A percentile compares a stretch with the other conserved stretches of the same genome.
phyloP scores from a whole-genome alignment of 1,140 invertebrate genomes.

The Cotesia vestalis region DNA sequence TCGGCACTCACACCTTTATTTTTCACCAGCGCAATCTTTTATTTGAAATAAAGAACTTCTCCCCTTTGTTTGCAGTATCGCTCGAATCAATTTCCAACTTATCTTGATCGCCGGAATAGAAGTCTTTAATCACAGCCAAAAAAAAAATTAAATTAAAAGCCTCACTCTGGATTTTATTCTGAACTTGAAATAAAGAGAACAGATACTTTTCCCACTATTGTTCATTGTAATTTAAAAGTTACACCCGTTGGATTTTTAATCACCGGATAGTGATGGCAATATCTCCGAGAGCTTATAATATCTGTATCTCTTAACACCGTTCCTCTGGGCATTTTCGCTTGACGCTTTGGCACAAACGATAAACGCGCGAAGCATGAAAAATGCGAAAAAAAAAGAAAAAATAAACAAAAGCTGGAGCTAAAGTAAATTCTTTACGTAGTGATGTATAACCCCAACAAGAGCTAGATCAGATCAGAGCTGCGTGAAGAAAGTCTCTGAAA shows the following conservation, averaged over 20 bases:
- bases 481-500: slow-evolving; percentile 43
- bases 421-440: slow-evolving; percentile 13
- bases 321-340: slow-evolving; percentile 41
- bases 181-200: neutral
- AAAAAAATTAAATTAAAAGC: slow-evolving; percentile 11
- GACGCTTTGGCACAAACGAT: slow-evolving; percentile 46
- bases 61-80: slow-evolving; percentile 12
- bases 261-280: slow-evolving; percentile 28
- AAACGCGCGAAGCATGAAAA: slow-evolving; percentile 34
- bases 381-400: slow-evolving; percentile 5
- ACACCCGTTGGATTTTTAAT: slow-evolving; percentile 32
- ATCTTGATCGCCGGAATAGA: slow-evolving; percentile 1
- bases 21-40: neutral
- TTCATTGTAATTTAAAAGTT: slow-evolving; percentile 29
- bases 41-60: neutral
- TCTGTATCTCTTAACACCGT: no score
- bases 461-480: slow-evolving; percentile 49
- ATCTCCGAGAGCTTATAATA: slow-evolving; percentile 29
- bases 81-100: neutral
- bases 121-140: no score
- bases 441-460: slow-evolving; percentile 31
- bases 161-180: neutral
- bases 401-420: slow-evolving; percentile 25
- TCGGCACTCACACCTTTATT: neutral
- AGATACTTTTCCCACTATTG: slow-evolving; percentile 39